These are phyloP conservation scores for Andrena minutula DNA, from an alignment of 2,888 invertebrate species.

Conservation along the genomic window DNA sequence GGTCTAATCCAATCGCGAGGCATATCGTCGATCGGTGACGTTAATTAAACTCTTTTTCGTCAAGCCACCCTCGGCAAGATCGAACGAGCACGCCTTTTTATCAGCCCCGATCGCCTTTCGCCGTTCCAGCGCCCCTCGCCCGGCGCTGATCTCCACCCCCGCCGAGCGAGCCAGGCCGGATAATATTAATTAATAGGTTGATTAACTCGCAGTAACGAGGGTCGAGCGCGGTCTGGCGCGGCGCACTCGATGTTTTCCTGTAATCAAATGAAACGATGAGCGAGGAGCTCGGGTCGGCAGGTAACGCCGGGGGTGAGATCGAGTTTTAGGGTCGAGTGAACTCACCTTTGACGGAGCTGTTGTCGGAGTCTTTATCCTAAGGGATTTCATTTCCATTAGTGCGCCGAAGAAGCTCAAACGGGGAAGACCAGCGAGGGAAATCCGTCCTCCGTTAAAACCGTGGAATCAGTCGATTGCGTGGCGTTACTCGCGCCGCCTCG, in stretches of 20 bases:
- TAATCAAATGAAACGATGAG: slow-evolving; percentile 76
- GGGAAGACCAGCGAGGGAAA: slow-evolving; percentile 52
- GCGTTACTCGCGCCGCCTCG: no score
- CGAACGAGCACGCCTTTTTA: slow-evolving; percentile 32
- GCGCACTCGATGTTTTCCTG: slow-evolving; percentile 61
- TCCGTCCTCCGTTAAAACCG: slow-evolving; percentile 32
- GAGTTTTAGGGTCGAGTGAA: slow-evolving; percentile 68
- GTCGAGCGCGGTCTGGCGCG: slow-evolving; percentile 29
- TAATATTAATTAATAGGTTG: slow-evolving; percentile 69
- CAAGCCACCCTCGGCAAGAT: neutral
- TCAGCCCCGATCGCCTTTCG: slow-evolving; percentile 23
- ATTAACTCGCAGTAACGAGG: slow-evolving; percentile 59
- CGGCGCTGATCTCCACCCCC: slow-evolving; percentile 24
- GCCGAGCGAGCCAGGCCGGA: slow-evolving; percentile 35
- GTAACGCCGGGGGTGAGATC: slow-evolving; percentile 73
- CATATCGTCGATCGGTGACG: neutral
- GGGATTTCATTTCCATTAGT: slow-evolving; percentile 80
- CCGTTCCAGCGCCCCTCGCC: neutral
- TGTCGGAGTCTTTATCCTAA: slow-evolving; percentile 73
- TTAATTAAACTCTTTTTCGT: slow-evolving; percentile 38
- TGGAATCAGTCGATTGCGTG: slow-evolving; percentile 41
- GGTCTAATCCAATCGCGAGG: slow-evolving; percentile 44
- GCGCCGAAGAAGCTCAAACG: slow-evolving; percentile 71
- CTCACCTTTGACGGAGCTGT: slow-evolving; percentile 66
- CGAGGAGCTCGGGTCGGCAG: slow-evolving; percentile 53